phyloP scores from a whole-genome alignment of 2,113 vertebrate species.

The Nesogale talazaci region DNA sequence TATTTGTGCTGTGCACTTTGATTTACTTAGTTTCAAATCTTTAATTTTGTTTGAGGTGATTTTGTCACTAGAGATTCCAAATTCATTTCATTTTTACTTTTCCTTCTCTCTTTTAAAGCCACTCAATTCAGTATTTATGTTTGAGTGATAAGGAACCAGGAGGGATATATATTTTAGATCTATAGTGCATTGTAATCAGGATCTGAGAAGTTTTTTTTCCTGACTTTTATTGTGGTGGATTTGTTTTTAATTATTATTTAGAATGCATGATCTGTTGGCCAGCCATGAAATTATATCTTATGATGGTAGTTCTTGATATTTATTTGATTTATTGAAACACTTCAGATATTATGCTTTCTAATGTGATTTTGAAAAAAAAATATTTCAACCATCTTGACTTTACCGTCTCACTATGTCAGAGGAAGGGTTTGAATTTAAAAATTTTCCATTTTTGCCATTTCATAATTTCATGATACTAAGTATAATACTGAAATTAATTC shows the following conservation, averaged over 20 bases:
- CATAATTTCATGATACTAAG: too few species aligned
- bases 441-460: slow-evolving; percentile 26
- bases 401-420: not conserved
- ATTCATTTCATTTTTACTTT: too few species aligned
- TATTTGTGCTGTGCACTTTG: not conserved
- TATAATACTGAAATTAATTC: too few species aligned
- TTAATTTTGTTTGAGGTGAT: too few species aligned
- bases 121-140: too few species aligned
- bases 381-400: not conserved
- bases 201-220: not conserved
- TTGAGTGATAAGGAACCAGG: too few species aligned
- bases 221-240: not conserved
- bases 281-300: not conserved
- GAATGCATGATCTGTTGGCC: not conserved
- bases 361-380: not conserved
- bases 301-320: not conserved
- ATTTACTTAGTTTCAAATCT: not conserved
- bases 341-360: slow-evolving; percentile 27
- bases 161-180: too few species aligned
- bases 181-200: not conserved
- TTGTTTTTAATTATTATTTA: not conserved
- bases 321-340: slow-evolving; percentile 8
- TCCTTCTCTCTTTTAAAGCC: too few species aligned
- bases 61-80: too few species aligned
- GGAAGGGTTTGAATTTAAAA: not conserved